A percentile compares a stretch with the other conserved stretches of the same genome.
Evolutionary conservation across 2,888 invertebrate genomes (phyloP).

Genomic region (Drosophila lutescens): DNA sequence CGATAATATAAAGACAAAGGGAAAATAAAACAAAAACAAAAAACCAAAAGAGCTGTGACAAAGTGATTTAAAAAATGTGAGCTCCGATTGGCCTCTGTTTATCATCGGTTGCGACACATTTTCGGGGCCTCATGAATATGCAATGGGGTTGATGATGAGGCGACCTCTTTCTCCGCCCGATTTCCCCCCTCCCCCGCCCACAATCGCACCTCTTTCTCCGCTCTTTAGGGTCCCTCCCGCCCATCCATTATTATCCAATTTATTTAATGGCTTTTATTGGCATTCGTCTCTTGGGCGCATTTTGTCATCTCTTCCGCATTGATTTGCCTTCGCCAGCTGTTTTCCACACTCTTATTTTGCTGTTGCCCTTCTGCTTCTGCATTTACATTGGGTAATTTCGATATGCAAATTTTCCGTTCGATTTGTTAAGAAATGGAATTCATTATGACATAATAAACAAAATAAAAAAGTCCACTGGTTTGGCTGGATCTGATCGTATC

Average conservation of each 20-base stretch:
- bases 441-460: conserved; percentile 64
- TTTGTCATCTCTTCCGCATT: conserved; percentile 44
- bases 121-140: conserved; percentile 64
- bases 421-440: conserved; percentile 65
- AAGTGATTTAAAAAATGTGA: conserved; percentile 18
- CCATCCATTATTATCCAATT: conserved; percentile 66
- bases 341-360: neutral
- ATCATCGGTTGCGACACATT: conserved; percentile 40
- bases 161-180: conserved; percentile 27
- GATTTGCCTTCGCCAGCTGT: conserved; percentile 17
- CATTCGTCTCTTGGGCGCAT: conserved; percentile 34
- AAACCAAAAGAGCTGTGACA: conserved; percentile 9
- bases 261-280: conserved; percentile 56
- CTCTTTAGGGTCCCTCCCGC: conserved; percentile 10
- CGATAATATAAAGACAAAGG: conserved; percentile 1
- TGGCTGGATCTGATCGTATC: conserved; percentile 7
- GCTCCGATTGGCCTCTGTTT: conserved; percentile 18
- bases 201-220: neutral
- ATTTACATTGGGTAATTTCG: conserved; percentile 40
- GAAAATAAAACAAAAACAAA: conserved; percentile 2
- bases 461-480: conserved; percentile 34
- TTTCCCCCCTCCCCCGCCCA: neutral
- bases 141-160: conserved; percentile 54
- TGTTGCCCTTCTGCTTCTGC: conserved; percentile 20
- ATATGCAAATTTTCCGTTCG: conserved; percentile 61